A percentile compares a stretch with the other conserved stretches of the same genome.
Conservation (phyloP, 2,888 invertebrate species). For the Xestia c-nigrum region DNA sequence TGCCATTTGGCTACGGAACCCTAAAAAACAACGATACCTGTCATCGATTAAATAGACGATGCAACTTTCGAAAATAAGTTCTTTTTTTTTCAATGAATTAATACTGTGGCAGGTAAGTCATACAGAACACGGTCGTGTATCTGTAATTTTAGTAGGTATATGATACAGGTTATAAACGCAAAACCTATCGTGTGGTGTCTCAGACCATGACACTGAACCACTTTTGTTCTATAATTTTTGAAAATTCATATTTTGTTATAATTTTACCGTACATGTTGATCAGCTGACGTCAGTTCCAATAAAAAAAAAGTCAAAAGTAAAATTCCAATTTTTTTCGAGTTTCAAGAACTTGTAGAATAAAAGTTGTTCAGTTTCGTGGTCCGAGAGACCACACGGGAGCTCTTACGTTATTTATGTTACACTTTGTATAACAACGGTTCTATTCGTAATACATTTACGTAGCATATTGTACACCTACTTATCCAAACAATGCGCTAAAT, state of each 20-base stretch:
- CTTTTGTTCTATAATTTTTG: background rate
- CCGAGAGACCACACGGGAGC: background rate
- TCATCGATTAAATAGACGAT: background rate
- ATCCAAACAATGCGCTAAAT: slow-evolving; percentile 34
- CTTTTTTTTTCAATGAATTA: background rate
- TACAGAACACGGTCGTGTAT: background rate
- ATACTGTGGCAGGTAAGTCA: background rate
- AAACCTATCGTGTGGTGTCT: too few relatives aligned
- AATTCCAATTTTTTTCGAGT: background rate
- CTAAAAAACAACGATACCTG: too few relatives aligned
- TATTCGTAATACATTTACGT: background rate
- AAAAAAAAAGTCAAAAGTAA: background rate
- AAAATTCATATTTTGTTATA: background rate
- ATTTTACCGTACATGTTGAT: background rate
- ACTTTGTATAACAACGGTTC: background rate
- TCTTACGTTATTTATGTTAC: background rate
- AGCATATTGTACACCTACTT: slow-evolving; percentile 1
- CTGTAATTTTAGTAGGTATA: background rate
- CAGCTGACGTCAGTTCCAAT: background rate
- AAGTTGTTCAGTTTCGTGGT: background rate
- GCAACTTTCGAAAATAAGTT: background rate
- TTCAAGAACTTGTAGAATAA: background rate
- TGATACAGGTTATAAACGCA: too few relatives aligned
- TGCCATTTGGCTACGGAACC: too few relatives aligned
- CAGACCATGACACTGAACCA: background rate